Conservation (phyloP, 2,888 invertebrate species). For the Tyria jacobaeae region DNA sequence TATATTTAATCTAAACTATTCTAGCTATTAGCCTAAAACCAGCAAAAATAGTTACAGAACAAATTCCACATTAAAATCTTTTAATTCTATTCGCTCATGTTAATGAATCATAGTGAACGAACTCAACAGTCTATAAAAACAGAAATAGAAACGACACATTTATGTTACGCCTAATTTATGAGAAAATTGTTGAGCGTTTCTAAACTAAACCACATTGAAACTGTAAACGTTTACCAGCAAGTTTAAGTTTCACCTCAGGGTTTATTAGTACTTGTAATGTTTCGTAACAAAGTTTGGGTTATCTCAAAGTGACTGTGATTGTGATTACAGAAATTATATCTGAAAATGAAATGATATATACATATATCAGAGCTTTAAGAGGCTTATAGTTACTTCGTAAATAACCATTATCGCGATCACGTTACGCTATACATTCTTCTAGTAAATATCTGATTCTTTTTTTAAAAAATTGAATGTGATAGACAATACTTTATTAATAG, state of each 20-base stretch:
- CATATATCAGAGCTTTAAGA: not conserved
- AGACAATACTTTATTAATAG: too few species aligned
- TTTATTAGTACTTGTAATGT: slow-evolving; percentile 25
- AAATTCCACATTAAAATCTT: slow-evolving; percentile 25
- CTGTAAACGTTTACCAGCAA: slow-evolving; percentile 15
- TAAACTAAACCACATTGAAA: slow-evolving; percentile 11
- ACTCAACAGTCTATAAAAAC: slow-evolving; percentile 50
- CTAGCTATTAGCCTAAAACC: not conserved
- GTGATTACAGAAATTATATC: slow-evolving; percentile 7
- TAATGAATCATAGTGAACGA: slow-evolving; percentile 48
- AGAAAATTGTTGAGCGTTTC: slow-evolving; percentile 32
- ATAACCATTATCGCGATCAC: not conserved
- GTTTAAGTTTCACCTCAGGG: slow-evolving; percentile 21
- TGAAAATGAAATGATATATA: not conserved
- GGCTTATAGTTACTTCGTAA: not conserved
- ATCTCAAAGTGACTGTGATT: slow-evolving; percentile 25
- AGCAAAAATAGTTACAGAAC: slow-evolving; percentile 9
- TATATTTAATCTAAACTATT: not conserved
- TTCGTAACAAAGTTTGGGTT: slow-evolving; percentile 23
- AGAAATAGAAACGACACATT: slow-evolving; percentile 56
- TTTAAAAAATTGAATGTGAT: too few species aligned
- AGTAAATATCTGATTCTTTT: too few species aligned
- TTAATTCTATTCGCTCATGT: not conserved
- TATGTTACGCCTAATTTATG: slow-evolving; percentile 41
- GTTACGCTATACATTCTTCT: not conserved